Evolutionary conservation across 2,797 vertebrate species (phyloP).

Genomic region (Onychomys torridus): DNA sequence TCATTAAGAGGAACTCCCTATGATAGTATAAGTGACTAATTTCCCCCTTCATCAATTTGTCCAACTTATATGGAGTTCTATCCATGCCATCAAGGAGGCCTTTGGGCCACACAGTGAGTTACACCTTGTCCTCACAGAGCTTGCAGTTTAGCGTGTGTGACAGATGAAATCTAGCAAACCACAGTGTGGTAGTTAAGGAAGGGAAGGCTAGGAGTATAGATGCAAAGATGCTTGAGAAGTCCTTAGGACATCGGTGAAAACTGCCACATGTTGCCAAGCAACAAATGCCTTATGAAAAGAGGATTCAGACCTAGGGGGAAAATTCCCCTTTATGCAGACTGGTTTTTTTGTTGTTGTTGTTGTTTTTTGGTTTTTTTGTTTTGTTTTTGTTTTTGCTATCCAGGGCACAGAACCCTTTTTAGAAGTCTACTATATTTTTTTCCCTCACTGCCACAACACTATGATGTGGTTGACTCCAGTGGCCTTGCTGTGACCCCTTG

Average conservation of each 20-base stretch:
- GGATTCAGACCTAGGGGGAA: constrained; percentile 20
- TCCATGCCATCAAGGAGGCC: neutral
- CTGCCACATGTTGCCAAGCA: constrained; percentile 42
- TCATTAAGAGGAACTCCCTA: constrained; percentile 1
- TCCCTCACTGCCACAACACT: neutral
- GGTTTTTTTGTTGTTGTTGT: too few relatives aligned
- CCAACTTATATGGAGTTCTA: neutral
- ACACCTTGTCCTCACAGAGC: neutral
- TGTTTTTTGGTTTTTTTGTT: too few relatives aligned
- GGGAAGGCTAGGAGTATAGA: neutral
- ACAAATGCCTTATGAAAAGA: constrained; percentile 29
- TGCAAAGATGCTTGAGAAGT: neutral
- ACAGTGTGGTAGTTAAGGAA: neutral
- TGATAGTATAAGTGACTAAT: neutral
- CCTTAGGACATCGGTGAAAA: constrained; percentile 4
- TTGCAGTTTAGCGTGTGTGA: constrained; percentile 12
- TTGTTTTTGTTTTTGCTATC: constrained; percentile 28
- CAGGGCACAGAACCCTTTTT: constrained; percentile 17
- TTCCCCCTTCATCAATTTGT: constrained; percentile 53
- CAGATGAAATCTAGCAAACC: constrained; percentile 15
- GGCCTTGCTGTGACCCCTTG: constrained; percentile 12
- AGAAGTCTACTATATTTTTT: constrained; percentile 1
- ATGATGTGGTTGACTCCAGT: neutral
- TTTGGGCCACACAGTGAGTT: neutral
- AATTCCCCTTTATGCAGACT: neutral